Percentiles rank a stretch among this genome's conserved stretches.
Conservation (phyloP, 1,140 invertebrate species). For the Caenorhabditis elegans region WBcel235 BX284602.5:4278501-4279000, state of each 20-base stretch:
- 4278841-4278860: too few species aligned
- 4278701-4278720: slow-evolving; percentile 45
- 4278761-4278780: too few species aligned
- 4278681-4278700: slow-evolving; percentile 42
- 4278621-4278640: slow-evolving; percentile 36
- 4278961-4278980: too few species aligned
- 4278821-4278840: too few species aligned
- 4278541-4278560: slow-evolving; percentile 41
- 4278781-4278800: too few species aligned
- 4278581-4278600: slow-evolving; percentile 42
- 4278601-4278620: slow-evolving; percentile 38
- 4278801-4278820: too few species aligned
- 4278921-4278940: too few species aligned
- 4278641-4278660: not conserved
- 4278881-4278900: too few species aligned
- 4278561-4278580: slow-evolving; percentile 41
- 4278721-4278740: slow-evolving; percentile 33
- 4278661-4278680: slow-evolving; percentile 25
- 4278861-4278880: too few species aligned
- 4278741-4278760: not conserved
- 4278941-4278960: too few species aligned
- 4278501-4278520: not conserved
- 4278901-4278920: too few species aligned
- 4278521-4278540: slow-evolving; percentile 36
- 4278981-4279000: slow-evolving; percentile 40